phyloP scores from a whole-genome alignment of 2,888 invertebrate species.

The Cantharis rufa region DNA sequence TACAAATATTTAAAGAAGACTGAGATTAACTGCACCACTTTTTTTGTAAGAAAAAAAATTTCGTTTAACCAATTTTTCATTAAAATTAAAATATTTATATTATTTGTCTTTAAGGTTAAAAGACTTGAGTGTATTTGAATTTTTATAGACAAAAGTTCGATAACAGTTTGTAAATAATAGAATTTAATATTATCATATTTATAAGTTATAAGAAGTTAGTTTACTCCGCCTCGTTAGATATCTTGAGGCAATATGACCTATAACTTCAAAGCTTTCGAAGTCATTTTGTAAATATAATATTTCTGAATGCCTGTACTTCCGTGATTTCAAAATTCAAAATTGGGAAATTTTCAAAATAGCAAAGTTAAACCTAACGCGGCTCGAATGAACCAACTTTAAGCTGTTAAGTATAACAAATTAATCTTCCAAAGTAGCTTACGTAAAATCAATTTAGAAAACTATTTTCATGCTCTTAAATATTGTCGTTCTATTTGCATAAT shows the following conservation, averaged over 20 bases:
- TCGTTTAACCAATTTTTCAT: no score
- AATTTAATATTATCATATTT: neutral
- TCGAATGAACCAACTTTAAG: neutral
- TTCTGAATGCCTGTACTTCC: neutral
- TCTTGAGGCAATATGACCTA: neutral
- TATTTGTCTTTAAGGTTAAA: no score
- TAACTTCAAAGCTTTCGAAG: neutral
- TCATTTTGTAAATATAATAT: neutral
- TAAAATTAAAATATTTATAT: no score
- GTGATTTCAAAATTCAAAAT: neutral
- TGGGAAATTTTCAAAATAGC: neutral
- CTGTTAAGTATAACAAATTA: neutral
- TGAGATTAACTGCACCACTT: no score
- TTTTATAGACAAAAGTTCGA: no score
- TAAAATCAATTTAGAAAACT: neutral
- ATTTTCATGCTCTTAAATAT: neutral
- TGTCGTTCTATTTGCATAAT: neutral
- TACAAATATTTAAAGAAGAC: no score
- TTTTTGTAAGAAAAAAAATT: no score
- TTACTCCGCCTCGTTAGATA: neutral
- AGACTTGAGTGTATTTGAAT: no score
- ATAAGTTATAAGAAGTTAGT: neutral
- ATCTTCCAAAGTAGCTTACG: neutral
- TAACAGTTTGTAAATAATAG: neutral
- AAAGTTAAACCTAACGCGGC: neutral